phyloP scores from a whole-genome alignment of 1,140 invertebrate species.

The Bombus pyrosoma region DNA sequence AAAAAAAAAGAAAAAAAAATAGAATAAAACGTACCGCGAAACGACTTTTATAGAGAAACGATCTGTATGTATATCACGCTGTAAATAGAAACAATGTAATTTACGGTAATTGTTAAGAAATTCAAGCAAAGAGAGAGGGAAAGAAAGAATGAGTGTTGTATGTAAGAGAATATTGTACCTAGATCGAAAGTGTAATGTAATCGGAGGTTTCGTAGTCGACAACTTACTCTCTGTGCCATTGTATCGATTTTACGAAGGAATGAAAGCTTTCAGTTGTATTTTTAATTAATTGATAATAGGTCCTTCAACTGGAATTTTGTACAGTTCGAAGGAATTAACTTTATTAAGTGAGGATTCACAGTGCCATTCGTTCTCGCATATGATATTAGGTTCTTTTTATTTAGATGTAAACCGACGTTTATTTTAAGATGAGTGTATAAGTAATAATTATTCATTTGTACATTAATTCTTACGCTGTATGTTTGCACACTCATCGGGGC shows the following conservation, averaged over 20 bases:
- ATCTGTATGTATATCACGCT: conserved; percentile 63
- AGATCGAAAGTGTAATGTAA: conserved; percentile 53
- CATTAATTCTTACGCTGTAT: conserved; percentile 27
- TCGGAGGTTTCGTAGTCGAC: conserved; percentile 36
- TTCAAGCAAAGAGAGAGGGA: conserved; percentile 8
- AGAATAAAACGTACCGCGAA: conserved; percentile 29
- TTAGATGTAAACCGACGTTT: not conserved
- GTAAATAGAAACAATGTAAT: conserved; percentile 63
- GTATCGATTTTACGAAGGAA: conserved; percentile 41
- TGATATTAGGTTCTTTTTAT: not conserved
- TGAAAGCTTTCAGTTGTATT: not conserved
- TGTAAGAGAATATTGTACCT: conserved; percentile 1
- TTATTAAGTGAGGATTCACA: not conserved
- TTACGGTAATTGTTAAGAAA: conserved; percentile 57
- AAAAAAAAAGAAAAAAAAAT: not conserved
- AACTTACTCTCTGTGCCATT: conserved; percentile 48
- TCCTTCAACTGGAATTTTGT: not conserved
- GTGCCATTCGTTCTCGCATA: conserved; percentile 32
- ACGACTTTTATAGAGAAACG: conserved; percentile 64
- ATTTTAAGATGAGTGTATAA: not conserved
- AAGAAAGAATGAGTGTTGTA: not conserved
- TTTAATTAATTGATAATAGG: not conserved
- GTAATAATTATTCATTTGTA: conserved; percentile 20
- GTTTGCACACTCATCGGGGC: not conserved
- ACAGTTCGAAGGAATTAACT: not conserved